Percentiles rank a stretch among this genome's conserved stretches.
These are phyloP conservation scores for Frankliniella fusca DNA, from an alignment of 2,888 invertebrate genomes.

Conservation along the genomic window DNA sequence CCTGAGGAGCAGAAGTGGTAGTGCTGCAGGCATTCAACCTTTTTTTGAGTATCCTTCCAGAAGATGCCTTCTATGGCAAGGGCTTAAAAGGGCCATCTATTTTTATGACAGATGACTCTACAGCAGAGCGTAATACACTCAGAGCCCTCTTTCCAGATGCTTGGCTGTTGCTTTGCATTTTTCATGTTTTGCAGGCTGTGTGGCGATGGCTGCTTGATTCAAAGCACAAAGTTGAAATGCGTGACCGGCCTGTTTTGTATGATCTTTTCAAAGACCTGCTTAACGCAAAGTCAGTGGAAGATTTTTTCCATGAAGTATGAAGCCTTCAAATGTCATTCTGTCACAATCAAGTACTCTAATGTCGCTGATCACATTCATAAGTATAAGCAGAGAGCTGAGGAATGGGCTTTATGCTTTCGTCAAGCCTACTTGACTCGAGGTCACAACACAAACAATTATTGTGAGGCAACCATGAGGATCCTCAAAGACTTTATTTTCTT, in stretches of 20 bases:
- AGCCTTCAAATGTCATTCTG: too few species aligned
- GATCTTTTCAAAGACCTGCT: not conserved
- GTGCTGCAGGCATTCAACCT: conserved; percentile 15
- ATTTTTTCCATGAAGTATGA: too few species aligned
- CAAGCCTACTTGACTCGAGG: not conserved
- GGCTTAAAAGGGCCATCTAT: conserved; percentile 33
- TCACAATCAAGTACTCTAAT: not conserved
- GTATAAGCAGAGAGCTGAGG: not conserved
- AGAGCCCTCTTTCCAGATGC: conserved; percentile 32
- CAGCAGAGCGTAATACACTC: conserved; percentile 35
- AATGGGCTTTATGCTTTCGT: conserved; percentile 27
- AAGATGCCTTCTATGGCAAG: conserved; percentile 32
- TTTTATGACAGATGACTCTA: conserved; percentile 37
- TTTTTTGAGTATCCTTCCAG: conserved; percentile 19
- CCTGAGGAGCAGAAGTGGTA: not conserved
- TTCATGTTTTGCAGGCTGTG: conserved; percentile 37
- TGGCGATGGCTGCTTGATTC: conserved; percentile 36
- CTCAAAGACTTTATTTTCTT: conserved; percentile 24
- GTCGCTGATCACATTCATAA: not conserved
- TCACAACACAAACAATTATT: conserved; percentile 17
- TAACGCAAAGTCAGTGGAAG: not conserved
- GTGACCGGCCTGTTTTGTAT: conserved; percentile 32
- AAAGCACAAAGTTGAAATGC: conserved; percentile 28
- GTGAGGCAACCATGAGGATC: conserved; percentile 21
- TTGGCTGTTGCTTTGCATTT: conserved; percentile 34